These are phyloP conservation scores for Leucoraja erinaceus DNA, from an alignment of 2,113 vertebrate species.

Conservation along the genomic window DNA sequence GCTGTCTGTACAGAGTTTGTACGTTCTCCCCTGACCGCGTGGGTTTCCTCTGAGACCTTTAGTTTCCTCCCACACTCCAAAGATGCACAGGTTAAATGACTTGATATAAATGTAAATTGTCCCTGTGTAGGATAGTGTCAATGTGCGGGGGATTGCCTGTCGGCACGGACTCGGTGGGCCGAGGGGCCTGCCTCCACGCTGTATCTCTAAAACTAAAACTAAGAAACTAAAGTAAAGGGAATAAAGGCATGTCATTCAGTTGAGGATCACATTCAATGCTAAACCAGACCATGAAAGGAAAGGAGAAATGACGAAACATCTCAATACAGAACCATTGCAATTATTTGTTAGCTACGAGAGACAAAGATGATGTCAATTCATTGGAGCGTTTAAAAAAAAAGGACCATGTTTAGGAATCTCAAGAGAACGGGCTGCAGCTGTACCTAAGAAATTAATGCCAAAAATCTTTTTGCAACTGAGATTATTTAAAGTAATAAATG, in stretches of 20 bases:
- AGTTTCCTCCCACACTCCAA: too few relatives aligned
- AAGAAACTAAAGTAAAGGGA: not conserved
- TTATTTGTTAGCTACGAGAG: not conserved
- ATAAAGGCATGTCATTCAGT: not conserved
- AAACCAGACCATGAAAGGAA: conserved; percentile 14
- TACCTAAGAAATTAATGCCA: not conserved
- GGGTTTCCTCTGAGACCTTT: too few relatives aligned
- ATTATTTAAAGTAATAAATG: not conserved
- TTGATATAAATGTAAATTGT: too few relatives aligned
- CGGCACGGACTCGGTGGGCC: too few relatives aligned
- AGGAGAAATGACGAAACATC: not conserved
- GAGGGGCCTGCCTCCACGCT: too few relatives aligned
- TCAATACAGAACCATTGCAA: not conserved
- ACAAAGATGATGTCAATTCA: not conserved
- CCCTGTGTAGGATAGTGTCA: too few relatives aligned
- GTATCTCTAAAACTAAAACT: too few relatives aligned
- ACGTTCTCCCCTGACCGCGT: too few relatives aligned
- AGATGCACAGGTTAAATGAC: too few relatives aligned
- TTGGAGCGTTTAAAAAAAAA: too few relatives aligned
- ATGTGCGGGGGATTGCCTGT: too few relatives aligned
- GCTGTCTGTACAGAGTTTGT: too few relatives aligned
- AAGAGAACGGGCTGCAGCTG: not conserved
- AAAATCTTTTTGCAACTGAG: not conserved
- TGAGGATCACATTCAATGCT: not conserved
- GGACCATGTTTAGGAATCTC: not conserved